Conservation (phyloP, 2,113 vertebrate species). For the Malurus alboscapulatus region DNA sequence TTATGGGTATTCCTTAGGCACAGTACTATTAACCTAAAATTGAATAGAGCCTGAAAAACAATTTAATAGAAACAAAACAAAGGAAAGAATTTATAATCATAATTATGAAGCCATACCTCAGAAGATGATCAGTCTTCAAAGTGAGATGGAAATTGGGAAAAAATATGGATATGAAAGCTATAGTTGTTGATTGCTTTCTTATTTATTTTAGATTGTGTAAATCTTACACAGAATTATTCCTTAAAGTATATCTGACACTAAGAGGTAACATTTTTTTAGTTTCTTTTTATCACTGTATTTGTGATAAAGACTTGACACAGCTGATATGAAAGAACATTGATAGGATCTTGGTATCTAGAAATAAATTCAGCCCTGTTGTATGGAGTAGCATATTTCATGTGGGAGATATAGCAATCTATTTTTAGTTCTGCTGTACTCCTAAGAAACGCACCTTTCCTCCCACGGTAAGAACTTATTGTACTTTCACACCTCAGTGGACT, state of each 20-base stretch:
- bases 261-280: background rate
- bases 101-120: background rate
- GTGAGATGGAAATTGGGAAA: background rate
- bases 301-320: background rate
- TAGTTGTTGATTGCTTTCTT: background rate
- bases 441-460: conserved; percentile 23
- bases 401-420: conserved; percentile 3
- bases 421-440: background rate
- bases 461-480: background rate
- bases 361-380: background rate
- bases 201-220: background rate
- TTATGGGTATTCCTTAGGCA: background rate
- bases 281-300: background rate
- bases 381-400: background rate
- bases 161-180: background rate
- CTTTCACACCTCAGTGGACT: conserved; percentile 20
- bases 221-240: background rate
- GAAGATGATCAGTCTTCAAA: background rate
- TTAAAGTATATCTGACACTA: background rate
- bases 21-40: background rate
- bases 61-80: background rate
- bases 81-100: background rate
- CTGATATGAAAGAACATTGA: background rate
- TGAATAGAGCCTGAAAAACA: background rate
- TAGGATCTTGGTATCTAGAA: background rate